Base-by-base conservation (phyloP, 2,113 vertebrate species). In the Anarrhichthys ocellatus region DNA sequence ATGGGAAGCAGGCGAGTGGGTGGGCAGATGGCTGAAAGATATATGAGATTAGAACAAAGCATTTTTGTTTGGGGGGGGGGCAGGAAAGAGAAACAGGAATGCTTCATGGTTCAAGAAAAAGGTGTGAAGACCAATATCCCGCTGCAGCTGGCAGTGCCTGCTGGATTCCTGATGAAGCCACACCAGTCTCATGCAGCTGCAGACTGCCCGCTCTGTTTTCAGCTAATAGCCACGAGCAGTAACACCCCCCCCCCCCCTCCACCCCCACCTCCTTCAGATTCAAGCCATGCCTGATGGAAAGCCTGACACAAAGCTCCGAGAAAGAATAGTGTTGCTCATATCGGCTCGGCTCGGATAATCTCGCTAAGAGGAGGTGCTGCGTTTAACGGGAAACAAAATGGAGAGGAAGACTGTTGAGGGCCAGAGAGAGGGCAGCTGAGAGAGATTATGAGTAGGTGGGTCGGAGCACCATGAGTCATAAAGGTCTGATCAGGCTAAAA, bases 381-480 rank as follows among this genome's bases (percentile, higher is more conserved):
- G 6, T 36, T 79, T 76, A 81, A 82, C 77, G n/a, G 78, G 14
- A 78, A 66, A 81, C 83, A 88, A 84, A 83, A 92, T 81, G 85
- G 81, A 89, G 83, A 82, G 65, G 81, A 80, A 68, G 73, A 67
- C 11, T 80, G 83, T 78, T 70, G 40, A 76, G 81, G 73, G 56
- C 70, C 70, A 80, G 42, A 24, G 70, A 86, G 80, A 83, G 84
- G 82, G 65, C 82, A 88, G 72, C 75, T 78, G 82, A 81, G 73
- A 71, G 82, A 80, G 87, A 87, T 82, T 72, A 73, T 34, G 79
- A 85, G 87, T 48, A 81, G 73, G 78, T 82, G 79, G 79, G 78
- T 85, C 69, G 81, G 78, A 83, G 70, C 61, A 63, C 34, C 36
- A 58, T 84, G 85, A 90, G 76, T 89, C 87, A 90, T 85, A 50